Evolutionary conservation across 1,140 invertebrate species (phyloP), one percentile per base, ranked within the genome.

Genomic region (Monomorium pharaonis): DNA sequence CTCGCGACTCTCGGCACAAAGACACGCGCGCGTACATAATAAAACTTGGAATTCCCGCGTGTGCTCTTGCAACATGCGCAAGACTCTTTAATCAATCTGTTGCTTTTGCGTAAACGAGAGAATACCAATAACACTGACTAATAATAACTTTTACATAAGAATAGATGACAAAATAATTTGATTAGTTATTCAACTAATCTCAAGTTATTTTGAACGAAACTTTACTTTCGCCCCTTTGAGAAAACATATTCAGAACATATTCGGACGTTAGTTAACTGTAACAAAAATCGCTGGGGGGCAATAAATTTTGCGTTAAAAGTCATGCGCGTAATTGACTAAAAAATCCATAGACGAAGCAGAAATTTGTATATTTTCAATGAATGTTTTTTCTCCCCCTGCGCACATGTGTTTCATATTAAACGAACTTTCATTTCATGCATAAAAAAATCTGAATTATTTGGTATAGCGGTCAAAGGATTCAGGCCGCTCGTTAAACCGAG

Each of bases 371-470:
- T n/a, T 24, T 42, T 65, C 33, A 37, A 67, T 65, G 0, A 51
- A 24, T 60, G 33, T 24, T n/a, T 60, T 9, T 9, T 51, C 14
- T 3, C 21, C 21, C 30, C 21, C 21, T 21, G 12, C 14, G 14
- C 24, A 2, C 14, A 47, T 7, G 14, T 27, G 12, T 58, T 44
- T 72, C 37, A 5, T 44, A 74, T 58, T 24, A 74, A 72, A 74
- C 54, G 44, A 33, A 74, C 21, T 83, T 72, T 47, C 6, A 37
- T 83, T 72, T 47, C 6, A 37, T 16, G 47, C 37, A 33, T 72
- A 72, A 74, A 72, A 83, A 83, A 44, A 58, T 74, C 21, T 30
- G 14, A 72, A 58, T 72, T 21, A 83, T 83, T 83, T 72, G 51
- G 21, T 27, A 42, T 54, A 63, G 42, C 16, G 63, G 24, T 69